A percentile compares a stretch with the other conserved stretches of the same genome.
phyloP scores from a whole-genome alignment of 2,113 vertebrate species.

The Planiliza haematocheilus region DNA sequence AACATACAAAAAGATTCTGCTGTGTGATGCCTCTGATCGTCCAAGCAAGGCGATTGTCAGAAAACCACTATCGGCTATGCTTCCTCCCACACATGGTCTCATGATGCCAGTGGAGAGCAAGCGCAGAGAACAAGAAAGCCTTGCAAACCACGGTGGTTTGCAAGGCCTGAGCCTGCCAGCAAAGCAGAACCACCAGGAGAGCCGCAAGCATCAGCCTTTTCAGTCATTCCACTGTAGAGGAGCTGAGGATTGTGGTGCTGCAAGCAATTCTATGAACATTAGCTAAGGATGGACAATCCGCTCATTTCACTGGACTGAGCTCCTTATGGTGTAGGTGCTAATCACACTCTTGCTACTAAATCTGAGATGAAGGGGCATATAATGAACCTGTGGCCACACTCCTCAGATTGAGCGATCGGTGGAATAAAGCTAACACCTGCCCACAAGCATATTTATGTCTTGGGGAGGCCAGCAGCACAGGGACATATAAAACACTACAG shows the following conservation, averaged over 20 bases:
- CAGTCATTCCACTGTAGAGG: slow-evolving; percentile 7
- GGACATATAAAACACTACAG: not conserved
- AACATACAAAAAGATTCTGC: not conserved
- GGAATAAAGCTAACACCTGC: slow-evolving; percentile 6
- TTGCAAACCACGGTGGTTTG: not conserved
- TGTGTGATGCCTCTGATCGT: slow-evolving; percentile 14
- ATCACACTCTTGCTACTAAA: slow-evolving; percentile 4
- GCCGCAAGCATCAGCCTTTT: not conserved
- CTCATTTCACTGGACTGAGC: slow-evolving; percentile 36
- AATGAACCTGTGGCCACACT: slow-evolving; percentile 2
- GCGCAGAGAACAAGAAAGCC: slow-evolving; percentile 40
- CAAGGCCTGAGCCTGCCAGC: slow-evolving; percentile 38
- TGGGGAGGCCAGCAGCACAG: not conserved
- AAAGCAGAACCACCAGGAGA: slow-evolving; percentile 32
- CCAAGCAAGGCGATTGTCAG: slow-evolving; percentile 28
- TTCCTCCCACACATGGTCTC: slow-evolving; percentile 37
- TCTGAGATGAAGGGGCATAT: slow-evolving; percentile 5
- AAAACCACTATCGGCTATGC: slow-evolving; percentile 22
- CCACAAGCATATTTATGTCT: not conserved
- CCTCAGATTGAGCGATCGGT: not conserved
- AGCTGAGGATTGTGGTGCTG: slow-evolving; percentile 14
- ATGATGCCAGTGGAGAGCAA: slow-evolving; percentile 29
- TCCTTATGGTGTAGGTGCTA: slow-evolving; percentile 18
- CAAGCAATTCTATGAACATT: slow-evolving; percentile 22
- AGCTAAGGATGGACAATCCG: not conserved